Conservation (phyloP, 2,888 invertebrate genomes). For the Pristionchus exspectatus region DNA sequence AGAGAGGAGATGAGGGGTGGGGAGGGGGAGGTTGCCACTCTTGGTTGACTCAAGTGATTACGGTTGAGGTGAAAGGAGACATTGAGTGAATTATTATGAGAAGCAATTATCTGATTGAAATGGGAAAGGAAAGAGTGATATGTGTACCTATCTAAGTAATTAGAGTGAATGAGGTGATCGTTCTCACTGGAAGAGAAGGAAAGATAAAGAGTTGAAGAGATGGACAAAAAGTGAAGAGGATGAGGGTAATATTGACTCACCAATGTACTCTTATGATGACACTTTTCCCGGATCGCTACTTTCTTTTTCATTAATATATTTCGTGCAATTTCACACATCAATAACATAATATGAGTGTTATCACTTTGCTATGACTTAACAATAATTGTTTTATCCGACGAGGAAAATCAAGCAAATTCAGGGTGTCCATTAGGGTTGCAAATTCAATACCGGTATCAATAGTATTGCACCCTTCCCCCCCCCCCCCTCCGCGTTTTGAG, state of each 20-base stretch:
- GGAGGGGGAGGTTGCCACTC: not conserved
- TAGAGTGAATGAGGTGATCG: not conserved
- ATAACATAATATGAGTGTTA: too few species aligned
- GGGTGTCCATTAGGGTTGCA: too few species aligned
- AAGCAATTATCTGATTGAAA: not conserved
- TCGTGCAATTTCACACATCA: too few species aligned
- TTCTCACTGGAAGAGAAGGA: conserved; percentile 1
- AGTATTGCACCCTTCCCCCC: too few species aligned
- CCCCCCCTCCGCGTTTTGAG: too few species aligned
- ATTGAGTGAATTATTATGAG: not conserved
- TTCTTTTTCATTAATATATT: too few species aligned
- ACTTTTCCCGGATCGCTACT: too few species aligned
- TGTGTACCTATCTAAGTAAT: not conserved
- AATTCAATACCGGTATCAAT: too few species aligned
- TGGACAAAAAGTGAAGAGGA: conserved; percentile 24
- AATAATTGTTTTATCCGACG: too few species aligned
- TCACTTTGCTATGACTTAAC: too few species aligned
- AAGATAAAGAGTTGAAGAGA: conserved; percentile 23
- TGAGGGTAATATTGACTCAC: conserved; percentile 10
- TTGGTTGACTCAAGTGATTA: not conserved
- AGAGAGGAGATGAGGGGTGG: not conserved
- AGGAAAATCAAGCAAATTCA: too few species aligned
- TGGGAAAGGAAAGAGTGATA: not conserved
- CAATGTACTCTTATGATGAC: too few species aligned
- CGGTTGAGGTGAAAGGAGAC: not conserved